A percentile compares a stretch with the other conserved stretches of the same genome.
Evolutionary conservation across 2,113 vertebrate genomes (phyloP).

Genomic region (Caranx melampygus): DNA sequence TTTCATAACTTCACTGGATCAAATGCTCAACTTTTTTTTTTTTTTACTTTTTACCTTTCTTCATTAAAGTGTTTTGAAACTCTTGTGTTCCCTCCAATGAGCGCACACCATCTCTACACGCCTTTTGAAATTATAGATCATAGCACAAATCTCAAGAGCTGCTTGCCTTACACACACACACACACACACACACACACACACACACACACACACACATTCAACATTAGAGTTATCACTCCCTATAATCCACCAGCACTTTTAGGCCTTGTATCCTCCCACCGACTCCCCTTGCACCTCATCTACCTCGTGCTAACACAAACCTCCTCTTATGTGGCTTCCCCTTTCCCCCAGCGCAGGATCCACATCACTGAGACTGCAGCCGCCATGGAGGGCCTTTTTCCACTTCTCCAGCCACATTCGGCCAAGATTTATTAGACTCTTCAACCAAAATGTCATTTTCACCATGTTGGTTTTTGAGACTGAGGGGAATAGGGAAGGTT

Average conservation of each 20-base stretch:
- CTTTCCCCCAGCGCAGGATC: slow-evolving; percentile 65
- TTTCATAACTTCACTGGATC: slow-evolving; percentile 25
- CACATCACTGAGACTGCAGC: slow-evolving; percentile 72
- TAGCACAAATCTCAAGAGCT: slow-evolving; percentile 14
- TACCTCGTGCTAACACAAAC: slow-evolving; percentile 73
- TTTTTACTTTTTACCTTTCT: slow-evolving; percentile 3
- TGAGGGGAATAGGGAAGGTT: slow-evolving; percentile 54
- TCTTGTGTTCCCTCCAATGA: neutral
- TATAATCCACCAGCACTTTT: slow-evolving; percentile 67
- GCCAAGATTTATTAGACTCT: slow-evolving; percentile 81
- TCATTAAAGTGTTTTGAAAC: slow-evolving; percentile 5
- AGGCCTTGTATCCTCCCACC: slow-evolving; percentile 58
- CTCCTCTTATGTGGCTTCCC: slow-evolving; percentile 81
- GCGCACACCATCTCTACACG: slow-evolving; percentile 15
- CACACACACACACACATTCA: slow-evolving; percentile 37
- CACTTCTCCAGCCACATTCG: slow-evolving; percentile 73
- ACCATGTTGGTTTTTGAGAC: slow-evolving; percentile 78
- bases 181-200: slow-evolving; percentile 46
- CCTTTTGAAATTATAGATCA: slow-evolving; percentile 50
- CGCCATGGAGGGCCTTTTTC: slow-evolving; percentile 68
- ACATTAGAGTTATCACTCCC: slow-evolving; percentile 70
- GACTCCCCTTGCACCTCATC: slow-evolving; percentile 69
- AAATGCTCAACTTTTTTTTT: slow-evolving; percentile 11
- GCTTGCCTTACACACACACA: slow-evolving; percentile 35
- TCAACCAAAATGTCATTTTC: slow-evolving; percentile 81